Conservation (phyloP, 2,113 vertebrate genomes). For the Rhombomys opimus region DNA sequence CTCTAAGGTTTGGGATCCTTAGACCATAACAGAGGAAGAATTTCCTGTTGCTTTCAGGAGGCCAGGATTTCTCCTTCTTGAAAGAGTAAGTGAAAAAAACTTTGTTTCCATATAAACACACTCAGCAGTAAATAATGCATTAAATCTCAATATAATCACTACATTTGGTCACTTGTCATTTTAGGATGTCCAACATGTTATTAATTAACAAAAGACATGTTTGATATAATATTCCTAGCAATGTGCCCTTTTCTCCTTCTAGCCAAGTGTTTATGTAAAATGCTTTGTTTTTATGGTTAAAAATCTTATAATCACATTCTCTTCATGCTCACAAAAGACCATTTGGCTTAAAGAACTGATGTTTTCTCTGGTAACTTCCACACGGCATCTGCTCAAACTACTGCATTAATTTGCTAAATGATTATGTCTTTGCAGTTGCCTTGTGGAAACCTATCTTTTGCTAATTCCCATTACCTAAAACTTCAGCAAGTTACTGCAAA, state of each 20-base stretch:
- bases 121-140: conserved; percentile 31
- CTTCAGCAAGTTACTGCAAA: conserved; percentile 38
- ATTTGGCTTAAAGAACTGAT: conserved; percentile 78
- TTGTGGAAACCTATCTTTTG: conserved; percentile 71
- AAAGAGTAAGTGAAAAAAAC: background rate
- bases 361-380: conserved; percentile 75
- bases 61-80: background rate
- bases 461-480: conserved; percentile 57
- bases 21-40: background rate
- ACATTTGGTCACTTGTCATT: conserved; percentile 53
- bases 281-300: conserved; percentile 75
- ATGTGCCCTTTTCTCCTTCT: conserved; percentile 61
- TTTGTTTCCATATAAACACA: conserved; percentile 46
- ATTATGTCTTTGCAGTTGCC: conserved; percentile 70
- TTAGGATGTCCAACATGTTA: conserved; percentile 60
- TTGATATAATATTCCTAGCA: conserved; percentile 57
- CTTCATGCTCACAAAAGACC: conserved; percentile 71
- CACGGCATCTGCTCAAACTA: conserved; percentile 72
- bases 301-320: conserved; percentile 77
- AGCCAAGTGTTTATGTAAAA: conserved; percentile 69
- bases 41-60: background rate
- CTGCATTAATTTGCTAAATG: conserved; percentile 77
- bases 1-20: background rate
- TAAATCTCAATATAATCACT: conserved; percentile 44
- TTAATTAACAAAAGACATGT: conserved; percentile 68